Evolutionary conservation across 2,888 invertebrate genomes (phyloP), one percentile per base, ranked within the genome.

Genomic region (Dusona sp.): DNA sequence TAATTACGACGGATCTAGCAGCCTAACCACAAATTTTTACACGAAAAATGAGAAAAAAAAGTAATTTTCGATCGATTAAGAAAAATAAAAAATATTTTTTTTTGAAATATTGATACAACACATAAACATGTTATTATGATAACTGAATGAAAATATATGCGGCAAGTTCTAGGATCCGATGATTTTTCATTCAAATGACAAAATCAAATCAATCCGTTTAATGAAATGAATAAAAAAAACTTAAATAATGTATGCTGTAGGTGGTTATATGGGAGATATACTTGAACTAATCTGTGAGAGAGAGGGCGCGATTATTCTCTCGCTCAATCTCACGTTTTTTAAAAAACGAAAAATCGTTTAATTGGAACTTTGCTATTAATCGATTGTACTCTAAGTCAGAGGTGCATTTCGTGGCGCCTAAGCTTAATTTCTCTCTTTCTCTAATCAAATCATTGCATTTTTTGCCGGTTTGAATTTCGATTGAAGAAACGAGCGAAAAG

Each of bases 371-470:
- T 91, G 85, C 91, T 92, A 85, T 83, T 79, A 91, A 92, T 91
- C 91, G 91, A 93, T 93, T 93, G 93, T 93, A 93, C 92, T 92
- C 92, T 92, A 92, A 90, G 92, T 93, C 92, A 91, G 91, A 91
- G 92, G 92, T 92, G 91, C 92, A 90, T 89, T 87, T 89, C 87
- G 88, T 88, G 86, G 89, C 88, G 88, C 83, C 86, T 88, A 86
- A 73, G 79, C 81, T 85, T 67, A 74, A 72, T 68, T 84, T 65
- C 79, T 48, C 79, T 73, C 70, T 65, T 54, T 84, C 51, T n/a
- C 33, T 54, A 16, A 42, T 73, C 42, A 16, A 45, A 67, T 29
- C n/a, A 85, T 86, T 88, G 81, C 81, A 87, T 86, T 87, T 88
- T 83, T 85, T 68, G 72, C 25, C 75, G 64, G 70, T 64, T 42